Percentiles rank a stretch among this genome's conserved stretches.
phyloP scores from a whole-genome alignment of 2,888 invertebrate species.

The Apodemia mormo region DNA sequence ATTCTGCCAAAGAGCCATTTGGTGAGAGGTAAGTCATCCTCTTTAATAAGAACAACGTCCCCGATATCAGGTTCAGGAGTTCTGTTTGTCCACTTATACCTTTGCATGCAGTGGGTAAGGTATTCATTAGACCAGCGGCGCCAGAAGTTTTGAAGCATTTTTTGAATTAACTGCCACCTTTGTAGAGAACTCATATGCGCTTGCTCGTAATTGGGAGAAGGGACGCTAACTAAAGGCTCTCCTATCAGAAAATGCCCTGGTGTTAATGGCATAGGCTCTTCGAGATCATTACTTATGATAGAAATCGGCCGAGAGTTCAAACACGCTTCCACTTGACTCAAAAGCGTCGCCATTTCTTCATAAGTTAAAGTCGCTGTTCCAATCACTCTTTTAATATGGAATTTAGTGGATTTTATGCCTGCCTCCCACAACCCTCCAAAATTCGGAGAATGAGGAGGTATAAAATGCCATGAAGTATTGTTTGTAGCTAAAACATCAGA shows the following conservation, averaged over 20 bases:
- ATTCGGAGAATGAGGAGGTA: background rate
- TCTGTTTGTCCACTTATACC: conserved; percentile 33
- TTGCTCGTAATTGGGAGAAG: background rate
- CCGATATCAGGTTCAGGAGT: conserved; percentile 34
- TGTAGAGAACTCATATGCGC: background rate
- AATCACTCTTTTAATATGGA: background rate
- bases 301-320: conserved; percentile 3
- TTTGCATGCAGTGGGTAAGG: background rate
- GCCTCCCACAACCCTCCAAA: conserved; percentile 3
- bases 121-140: background rate
- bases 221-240: background rate
- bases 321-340: conserved; percentile 1
- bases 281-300: background rate
- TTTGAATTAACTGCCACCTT: background rate
- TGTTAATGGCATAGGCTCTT: conserved; percentile 1
- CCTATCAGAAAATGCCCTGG: background rate
- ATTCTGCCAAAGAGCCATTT: conserved; percentile 36
- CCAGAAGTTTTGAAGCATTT: background rate
- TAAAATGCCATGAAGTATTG: background rate
- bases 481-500: background rate
- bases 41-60: conserved; percentile 36
- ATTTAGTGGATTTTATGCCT: background rate
- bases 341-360: background rate
- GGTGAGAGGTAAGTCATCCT: conserved; percentile 35
- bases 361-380: background rate